Evolutionary conservation across 2,797 vertebrate species (phyloP).

Genomic region (Eulemur albifrons): DNA sequence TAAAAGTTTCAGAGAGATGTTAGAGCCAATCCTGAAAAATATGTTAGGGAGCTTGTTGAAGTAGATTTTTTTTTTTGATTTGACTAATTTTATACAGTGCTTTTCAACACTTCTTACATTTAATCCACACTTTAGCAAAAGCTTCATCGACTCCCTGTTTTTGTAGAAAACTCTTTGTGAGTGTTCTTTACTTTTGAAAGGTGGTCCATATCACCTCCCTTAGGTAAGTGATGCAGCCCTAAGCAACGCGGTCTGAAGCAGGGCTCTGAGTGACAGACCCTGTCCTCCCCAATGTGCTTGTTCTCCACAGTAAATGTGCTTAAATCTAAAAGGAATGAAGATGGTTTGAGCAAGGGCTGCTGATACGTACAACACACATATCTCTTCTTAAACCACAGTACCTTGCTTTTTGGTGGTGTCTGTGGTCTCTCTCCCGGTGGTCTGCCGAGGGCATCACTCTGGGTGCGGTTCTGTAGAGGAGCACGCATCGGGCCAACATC

Average conservation of each 20-base stretch:
- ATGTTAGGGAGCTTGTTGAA: not conserved
- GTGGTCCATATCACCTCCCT: not conserved
- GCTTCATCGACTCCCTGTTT: not conserved
- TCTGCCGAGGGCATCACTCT: not conserved
- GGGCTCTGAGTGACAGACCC: not conserved
- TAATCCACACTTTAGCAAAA: not conserved
- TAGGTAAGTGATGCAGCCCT: not conserved
- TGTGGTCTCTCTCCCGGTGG: not conserved
- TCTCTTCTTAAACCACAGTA: not conserved
- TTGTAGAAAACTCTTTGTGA: not conserved
- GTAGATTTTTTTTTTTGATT: not conserved
- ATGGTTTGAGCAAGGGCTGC: not conserved
- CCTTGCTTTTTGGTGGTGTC: not conserved
- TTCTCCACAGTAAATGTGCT: not conserved
- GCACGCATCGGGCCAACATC: not conserved
- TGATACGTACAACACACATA: not conserved
- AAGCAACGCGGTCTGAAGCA: not conserved
- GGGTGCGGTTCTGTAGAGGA: not conserved
- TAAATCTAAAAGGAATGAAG: not conserved
- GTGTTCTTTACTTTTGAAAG: not conserved
- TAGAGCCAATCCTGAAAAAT: not conserved
- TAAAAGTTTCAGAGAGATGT: not conserved
- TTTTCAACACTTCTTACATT: not conserved
- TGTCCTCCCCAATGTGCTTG: not conserved
- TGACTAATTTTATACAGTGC: not conserved